Conservation (phyloP, 2,888 invertebrate genomes). For the Drosophila picticornis region DNA sequence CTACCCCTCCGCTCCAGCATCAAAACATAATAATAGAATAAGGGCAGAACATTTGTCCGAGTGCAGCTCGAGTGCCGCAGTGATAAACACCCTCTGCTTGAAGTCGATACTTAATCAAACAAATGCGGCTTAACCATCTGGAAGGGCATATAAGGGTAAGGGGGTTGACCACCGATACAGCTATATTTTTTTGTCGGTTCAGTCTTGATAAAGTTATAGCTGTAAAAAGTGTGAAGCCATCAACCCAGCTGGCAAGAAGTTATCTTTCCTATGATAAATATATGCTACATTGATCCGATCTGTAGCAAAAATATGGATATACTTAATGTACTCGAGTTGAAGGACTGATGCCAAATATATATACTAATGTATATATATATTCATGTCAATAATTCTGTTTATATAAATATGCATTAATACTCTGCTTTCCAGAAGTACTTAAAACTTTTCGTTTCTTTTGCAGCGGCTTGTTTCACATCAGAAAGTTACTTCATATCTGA, state of each 20-base stretch:
- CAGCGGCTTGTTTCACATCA: not conserved
- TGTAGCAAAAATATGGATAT: not conserved
- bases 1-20: not conserved
- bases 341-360: not conserved
- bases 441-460: not conserved
- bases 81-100: conserved; percentile 31
- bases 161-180: not conserved
- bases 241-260: too few species aligned
- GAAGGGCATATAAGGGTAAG: not conserved
- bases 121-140: not conserved
- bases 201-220: not conserved
- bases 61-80: too few species aligned
- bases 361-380: not conserved
- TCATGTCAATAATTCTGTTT: not conserved
- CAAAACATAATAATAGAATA: not conserved
- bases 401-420: not conserved
- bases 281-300: not conserved
- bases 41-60: not conserved
- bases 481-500: conserved; percentile 3
- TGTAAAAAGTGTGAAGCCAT: not conserved
- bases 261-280: not conserved
- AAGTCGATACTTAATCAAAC: not conserved
- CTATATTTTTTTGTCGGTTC: not conserved
- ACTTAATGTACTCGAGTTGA: not conserved
- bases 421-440: not conserved